Percentiles rank a stretch among this genome's conserved stretches.
Evolutionary conservation across 2,888 invertebrate species (phyloP).

Genomic region (Ophion ventricosus): DNA sequence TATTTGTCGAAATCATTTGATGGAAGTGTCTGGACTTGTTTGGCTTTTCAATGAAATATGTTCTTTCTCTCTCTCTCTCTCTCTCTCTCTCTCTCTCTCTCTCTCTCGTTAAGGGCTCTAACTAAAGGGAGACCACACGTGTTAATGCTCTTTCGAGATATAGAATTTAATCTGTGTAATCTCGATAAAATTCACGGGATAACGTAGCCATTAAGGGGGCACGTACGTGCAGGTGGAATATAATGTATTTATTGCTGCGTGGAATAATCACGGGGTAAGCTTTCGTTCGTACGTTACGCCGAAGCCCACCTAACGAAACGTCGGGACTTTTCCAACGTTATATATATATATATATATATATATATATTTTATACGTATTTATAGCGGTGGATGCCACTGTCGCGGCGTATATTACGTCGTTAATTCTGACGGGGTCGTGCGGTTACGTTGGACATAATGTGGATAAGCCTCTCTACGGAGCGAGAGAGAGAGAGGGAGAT

Average conservation of each 20-base stretch:
- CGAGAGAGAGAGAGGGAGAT: neutral
- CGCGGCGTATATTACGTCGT: slow-evolving; percentile 43
- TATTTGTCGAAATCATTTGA: too few relatives aligned
- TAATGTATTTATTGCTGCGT: neutral
- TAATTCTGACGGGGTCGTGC: slow-evolving; percentile 35
- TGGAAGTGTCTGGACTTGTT: too few relatives aligned
- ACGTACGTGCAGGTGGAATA: neutral
- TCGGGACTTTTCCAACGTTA: slow-evolving; percentile 14
- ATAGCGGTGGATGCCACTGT: neutral
- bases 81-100: too few relatives aligned
- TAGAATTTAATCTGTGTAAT: neutral
- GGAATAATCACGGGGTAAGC: slow-evolving; percentile 13
- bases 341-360: neutral
- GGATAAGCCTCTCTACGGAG: neutral
- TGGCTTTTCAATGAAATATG: too few relatives aligned
- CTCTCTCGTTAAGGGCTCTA: too few relatives aligned
- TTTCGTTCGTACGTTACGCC: neutral
- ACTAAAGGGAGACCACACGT: neutral
- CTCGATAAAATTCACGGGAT: neutral
- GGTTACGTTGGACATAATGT: slow-evolving; percentile 26
- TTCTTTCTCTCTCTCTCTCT: too few relatives aligned
- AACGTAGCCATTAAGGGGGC: neutral
- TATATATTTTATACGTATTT: neutral
- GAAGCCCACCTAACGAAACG: slow-evolving; percentile 2
- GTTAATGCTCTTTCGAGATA: neutral